Percentiles rank a stretch among this genome's conserved stretches.
phyloP scores from a whole-genome alignment of 2,888 invertebrate genomes.

The Ochlodes sylvanus region DNA sequence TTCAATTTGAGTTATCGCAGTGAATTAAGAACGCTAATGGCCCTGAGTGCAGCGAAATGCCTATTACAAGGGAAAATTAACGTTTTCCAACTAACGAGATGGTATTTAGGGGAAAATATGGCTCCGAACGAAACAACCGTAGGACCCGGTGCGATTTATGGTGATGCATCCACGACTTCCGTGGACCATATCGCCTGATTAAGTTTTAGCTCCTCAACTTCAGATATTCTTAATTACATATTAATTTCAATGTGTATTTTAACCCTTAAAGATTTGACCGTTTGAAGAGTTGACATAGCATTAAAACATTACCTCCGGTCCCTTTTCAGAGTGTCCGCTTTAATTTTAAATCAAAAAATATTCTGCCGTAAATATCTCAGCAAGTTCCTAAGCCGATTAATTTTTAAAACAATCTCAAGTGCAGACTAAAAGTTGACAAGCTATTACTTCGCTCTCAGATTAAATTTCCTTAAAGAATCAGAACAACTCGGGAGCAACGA shows the following conservation, averaged over 20 bases:
- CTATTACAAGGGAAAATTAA: slow-evolving; percentile 46
- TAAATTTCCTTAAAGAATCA: slow-evolving; percentile 38
- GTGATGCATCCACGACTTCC: slow-evolving; percentile 29
- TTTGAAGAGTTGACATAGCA: too few species aligned
- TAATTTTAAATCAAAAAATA: not conserved
- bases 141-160: slow-evolving; percentile 30
- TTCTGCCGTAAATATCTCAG: slow-evolving; percentile 14
- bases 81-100: slow-evolving; percentile 45
- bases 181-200: slow-evolving; percentile 19
- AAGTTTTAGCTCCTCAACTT: not conserved
- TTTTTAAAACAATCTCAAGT: slow-evolving; percentile 35
- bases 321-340: not conserved
- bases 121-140: slow-evolving; percentile 44
- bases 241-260: too few species aligned
- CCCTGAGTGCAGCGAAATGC: slow-evolving; percentile 42
- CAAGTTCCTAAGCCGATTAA: slow-evolving; percentile 29
- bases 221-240: too few species aligned
- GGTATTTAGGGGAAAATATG: slow-evolving; percentile 50
- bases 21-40: slow-evolving; percentile 38
- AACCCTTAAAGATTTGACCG: too few species aligned
- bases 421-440: slow-evolving; percentile 32
- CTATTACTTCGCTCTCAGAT: slow-evolving; percentile 38
- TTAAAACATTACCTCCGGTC: not conserved
- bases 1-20: slow-evolving; percentile 37
- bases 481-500: slow-evolving; percentile 27